Conservation (phyloP, 2,113 vertebrate genomes). For the Nanger granti region DNA sequence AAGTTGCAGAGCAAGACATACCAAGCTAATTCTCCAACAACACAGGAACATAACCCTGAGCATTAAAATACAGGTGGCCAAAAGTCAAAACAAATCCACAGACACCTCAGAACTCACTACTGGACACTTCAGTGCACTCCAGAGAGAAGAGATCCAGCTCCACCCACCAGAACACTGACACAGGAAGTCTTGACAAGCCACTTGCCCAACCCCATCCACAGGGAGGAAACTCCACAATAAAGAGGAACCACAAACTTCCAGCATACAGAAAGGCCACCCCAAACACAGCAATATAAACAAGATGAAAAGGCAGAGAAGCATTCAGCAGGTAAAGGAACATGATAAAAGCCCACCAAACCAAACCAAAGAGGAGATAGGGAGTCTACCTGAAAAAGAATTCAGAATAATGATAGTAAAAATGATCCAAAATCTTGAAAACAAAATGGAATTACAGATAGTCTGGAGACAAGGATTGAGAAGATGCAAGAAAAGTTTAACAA, state of each 20-base stretch:
- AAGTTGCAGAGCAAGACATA: background rate
- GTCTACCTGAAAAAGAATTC: background rate
- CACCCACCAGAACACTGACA: background rate
- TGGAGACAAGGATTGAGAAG: background rate
- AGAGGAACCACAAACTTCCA: background rate
- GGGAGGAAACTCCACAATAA: background rate
- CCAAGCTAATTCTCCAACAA: background rate
- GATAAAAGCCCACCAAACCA: background rate
- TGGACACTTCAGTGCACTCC: background rate
- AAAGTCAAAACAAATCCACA: background rate
- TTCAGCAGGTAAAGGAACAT: background rate
- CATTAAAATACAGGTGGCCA: background rate
- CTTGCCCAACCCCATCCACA: background rate
- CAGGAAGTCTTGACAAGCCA: background rate
- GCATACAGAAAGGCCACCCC: background rate
- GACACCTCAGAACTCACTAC: background rate
- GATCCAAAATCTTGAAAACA: background rate
- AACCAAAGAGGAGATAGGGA: background rate
- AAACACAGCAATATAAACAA: background rate
- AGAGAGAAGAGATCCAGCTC: background rate
- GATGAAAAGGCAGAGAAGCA: background rate
- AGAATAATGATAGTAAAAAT: background rate
- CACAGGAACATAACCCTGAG: background rate
- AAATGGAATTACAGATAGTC: background rate
- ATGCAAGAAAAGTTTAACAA: background rate